These are phyloP conservation scores for Cyprinella venusta DNA, from an alignment of 2,797 vertebrate species.

Conservation along the genomic window DNA sequence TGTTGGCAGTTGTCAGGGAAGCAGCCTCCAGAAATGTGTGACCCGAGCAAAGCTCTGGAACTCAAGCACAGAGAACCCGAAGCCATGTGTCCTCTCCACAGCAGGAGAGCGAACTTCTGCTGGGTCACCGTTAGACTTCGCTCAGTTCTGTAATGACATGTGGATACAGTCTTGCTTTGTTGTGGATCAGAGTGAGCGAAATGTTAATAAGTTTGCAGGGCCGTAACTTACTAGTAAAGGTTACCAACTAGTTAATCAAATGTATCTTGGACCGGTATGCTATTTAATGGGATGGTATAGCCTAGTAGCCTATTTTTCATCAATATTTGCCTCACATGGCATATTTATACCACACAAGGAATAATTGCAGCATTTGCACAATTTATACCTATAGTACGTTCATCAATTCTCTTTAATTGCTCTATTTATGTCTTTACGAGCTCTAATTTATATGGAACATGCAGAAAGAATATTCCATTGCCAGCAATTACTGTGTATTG, in stretches of 20 bases:
- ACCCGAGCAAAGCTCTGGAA: constrained; percentile 75
- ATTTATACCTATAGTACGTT: background rate
- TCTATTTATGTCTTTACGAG: background rate
- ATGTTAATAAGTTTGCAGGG: constrained; percentile 10
- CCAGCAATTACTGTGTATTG: constrained; percentile 17
- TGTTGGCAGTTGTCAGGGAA: constrained; percentile 82
- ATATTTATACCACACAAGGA: constrained; percentile 2
- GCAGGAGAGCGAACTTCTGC: constrained; percentile 51
- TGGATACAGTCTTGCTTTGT: constrained; percentile 41
- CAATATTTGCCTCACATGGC: background rate
- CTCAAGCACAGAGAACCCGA: constrained; percentile 64
- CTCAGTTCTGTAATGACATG: constrained; percentile 21
- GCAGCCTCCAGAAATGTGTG: constrained; percentile 76
- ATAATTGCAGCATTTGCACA: constrained; percentile 10
- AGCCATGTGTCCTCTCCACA: constrained; percentile 46
- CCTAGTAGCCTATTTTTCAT: background rate
- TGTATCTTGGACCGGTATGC: background rate
- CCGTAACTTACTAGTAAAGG: background rate
- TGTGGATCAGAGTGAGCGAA: constrained; percentile 1
- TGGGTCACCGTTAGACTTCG: constrained; percentile 26
- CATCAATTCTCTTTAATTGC: constrained; percentile 18
- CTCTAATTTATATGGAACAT: constrained; percentile 14
- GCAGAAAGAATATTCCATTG: constrained; percentile 3
- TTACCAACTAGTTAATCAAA: background rate
- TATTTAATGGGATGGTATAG: background rate